Evolutionary conservation across 2,113 vertebrate species (phyloP), one percentile per base, ranked within the genome.

Genomic region (Sebastes fasciatus): DNA sequence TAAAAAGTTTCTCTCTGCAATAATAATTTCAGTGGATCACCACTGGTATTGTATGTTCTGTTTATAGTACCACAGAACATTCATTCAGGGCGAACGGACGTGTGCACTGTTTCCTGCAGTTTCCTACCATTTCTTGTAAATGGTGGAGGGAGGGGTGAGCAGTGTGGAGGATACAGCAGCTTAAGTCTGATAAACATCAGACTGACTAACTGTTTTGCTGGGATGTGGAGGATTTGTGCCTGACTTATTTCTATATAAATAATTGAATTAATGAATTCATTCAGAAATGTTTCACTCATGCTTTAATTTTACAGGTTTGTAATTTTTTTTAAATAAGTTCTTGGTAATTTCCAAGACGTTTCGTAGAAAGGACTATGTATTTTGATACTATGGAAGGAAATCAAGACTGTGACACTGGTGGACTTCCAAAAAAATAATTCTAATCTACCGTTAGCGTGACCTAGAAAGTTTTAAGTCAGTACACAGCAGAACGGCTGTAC

Each of bases 141-240:
- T 68, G 65, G 21, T 49, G 46, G 46, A 51, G 45, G 45, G 64
- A 67, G 65, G 63, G 61, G 42, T 21, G 63, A 65, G 42, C 63
- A 65, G 42, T 2, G 5, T 1, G 43, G 34, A 0, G 26, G 16
- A 17, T 8, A 17, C 2, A 42, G 60, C 34, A 8, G 34, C 34
- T 61, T 14, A 46, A 6, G 42, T 7, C 10, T 21, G 9, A 46
- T 65, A 13, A 65, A 46, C 42, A 65, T 19, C 26, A 13, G 11
- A 61, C 19, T 26, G 45, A 45, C 45, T 45, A 9, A 45, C 51
- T 62, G 13, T 62, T 62, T 17, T 9, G 7, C 7, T 17, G 26
- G 2, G 7, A 17, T 62, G 1, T 34, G 58, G 58, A 61, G 5
- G 23, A 34, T 34, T 6, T 0, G 34, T 14, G 21, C 11, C 12